These are phyloP conservation scores for Steatornis caripensis DNA, from an alignment of 2,113 vertebrate species.

Conservation along the genomic window DNA sequence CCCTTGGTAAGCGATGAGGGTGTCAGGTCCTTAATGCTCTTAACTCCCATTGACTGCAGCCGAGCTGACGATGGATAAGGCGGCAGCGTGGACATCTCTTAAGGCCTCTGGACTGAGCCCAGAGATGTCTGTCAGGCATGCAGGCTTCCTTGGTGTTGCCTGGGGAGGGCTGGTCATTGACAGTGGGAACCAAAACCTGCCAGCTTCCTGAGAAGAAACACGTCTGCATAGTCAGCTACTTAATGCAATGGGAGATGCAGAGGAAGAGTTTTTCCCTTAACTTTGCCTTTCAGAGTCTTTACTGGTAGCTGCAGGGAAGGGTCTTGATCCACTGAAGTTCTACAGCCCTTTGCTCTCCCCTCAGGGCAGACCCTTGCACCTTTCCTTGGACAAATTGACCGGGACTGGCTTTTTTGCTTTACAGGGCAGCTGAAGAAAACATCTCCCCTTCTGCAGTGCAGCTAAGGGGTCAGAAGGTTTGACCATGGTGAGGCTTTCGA, in stretches of 20 bases:
- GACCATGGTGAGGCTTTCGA: accelerated
- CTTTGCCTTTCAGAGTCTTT: neutral
- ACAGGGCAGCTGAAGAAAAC: neutral
- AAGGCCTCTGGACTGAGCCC: neutral
- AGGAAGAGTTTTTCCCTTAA: neutral
- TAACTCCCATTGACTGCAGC: neutral
- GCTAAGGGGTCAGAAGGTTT: neutral
- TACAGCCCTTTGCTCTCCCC: neutral
- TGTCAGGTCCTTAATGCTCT: neutral
- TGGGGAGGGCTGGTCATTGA: accelerated
- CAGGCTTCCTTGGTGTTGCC: neutral
- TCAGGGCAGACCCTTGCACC: neutral
- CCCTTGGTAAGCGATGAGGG: neutral
- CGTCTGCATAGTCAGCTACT: neutral
- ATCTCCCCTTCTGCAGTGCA: neutral
- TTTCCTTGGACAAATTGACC: neutral
- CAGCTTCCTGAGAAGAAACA: neutral
- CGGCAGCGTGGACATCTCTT: neutral
- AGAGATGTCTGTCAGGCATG: neutral
- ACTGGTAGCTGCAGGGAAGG: neutral
- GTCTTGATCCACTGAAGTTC: neutral
- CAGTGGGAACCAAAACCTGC: neutral
- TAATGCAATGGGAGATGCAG: neutral
- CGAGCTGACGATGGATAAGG: neutral
- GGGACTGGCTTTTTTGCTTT: neutral